Conservation (phyloP, 2,888 invertebrate species). For the Conistra vaccinii region DNA sequence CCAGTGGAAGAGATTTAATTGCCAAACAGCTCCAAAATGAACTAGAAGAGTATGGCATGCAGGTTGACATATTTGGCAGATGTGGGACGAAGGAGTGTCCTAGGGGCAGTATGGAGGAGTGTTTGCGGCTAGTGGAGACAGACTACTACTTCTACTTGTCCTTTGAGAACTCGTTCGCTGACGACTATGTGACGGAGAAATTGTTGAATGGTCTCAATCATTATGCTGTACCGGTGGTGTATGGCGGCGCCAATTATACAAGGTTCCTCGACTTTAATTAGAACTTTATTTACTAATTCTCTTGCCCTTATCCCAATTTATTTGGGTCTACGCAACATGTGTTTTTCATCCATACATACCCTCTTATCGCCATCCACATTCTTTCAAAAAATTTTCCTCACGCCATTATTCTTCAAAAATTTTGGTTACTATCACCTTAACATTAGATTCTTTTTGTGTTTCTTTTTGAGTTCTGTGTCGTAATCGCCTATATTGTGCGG, state of each 20-base stretch:
- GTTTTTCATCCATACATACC: not conserved
- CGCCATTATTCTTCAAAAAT: not conserved
- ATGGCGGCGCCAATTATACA: constrained; percentile 82
- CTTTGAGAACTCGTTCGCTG: constrained; percentile 81
- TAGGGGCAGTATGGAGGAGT: constrained; percentile 49
- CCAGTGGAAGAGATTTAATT: constrained; percentile 68
- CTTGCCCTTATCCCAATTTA: not conserved
- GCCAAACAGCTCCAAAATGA: constrained; percentile 67
- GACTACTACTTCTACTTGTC: constrained; percentile 82
- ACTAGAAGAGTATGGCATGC: constrained; percentile 68
- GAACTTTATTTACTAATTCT: not conserved
- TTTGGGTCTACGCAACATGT: not conserved
- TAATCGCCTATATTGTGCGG: not conserved
- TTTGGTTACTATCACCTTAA: not conserved
- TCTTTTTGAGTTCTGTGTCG: not conserved
- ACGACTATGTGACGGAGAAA: constrained; percentile 85
- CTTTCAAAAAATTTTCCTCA: not conserved
- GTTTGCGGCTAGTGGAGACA: constrained; percentile 69
- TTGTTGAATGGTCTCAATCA: constrained; percentile 76
- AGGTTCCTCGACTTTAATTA: constrained; percentile 68
- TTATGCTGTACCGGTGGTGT: constrained; percentile 80
- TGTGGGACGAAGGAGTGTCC: constrained; percentile 74
- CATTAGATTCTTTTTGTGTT: not conserved
- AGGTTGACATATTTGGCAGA: constrained; percentile 76
- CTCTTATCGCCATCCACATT: not conserved